Base-by-base conservation (phyloP, 2,888 invertebrate genomes). In the Syritta pipiens region DNA sequence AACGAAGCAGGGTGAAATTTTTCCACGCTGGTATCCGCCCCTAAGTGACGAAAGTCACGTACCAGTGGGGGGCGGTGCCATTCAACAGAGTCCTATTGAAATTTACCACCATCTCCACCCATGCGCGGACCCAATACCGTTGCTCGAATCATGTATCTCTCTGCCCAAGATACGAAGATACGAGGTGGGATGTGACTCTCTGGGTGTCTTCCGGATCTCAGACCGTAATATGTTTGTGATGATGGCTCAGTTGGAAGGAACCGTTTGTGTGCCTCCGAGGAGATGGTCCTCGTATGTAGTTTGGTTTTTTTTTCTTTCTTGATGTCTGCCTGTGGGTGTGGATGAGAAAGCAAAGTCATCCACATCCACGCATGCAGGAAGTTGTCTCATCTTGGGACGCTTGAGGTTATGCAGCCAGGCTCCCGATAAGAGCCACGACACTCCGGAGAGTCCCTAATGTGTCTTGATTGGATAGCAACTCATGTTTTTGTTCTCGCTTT, bases 31-130 rank as follows among this genome's bases (percentile, higher is more conserved):
- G 79, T 72, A 74, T 72, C 83, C 87, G 85, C 87, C 87, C 84
- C 84, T 86, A 82, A 84, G 83, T 82, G 83, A 81, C 76, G 83
- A 85, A 83, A 86, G 86, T 86, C 87, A 87, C 87, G 87, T 87
- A 84, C 84, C 82, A n/a, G n/a, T n/a, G n/a, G n/a, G 82, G 85
- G 87, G 87, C 87, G 87, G 86, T 85, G 81, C 86, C 81, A 82
- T 79, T 37, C 55, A 24, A 72, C n/a, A n/a, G n/a, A n/a, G n/a
- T 67, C 77, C 72, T 67, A 79, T 79, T 67, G 44, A 59, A 72
- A 55, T 55, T 9, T 37, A 62, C 67, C 60, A 22, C 60, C 65
- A 62, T 35, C 46, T 67, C 60, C 60, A 67, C 67, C 72, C 65
- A 53, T 77, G 67, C 77, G 72, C 60, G 60, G 28, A 32, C 26